Evolutionary conservation across 2,113 vertebrate genomes (phyloP).

Genomic region (Piprites chloris): DNA sequence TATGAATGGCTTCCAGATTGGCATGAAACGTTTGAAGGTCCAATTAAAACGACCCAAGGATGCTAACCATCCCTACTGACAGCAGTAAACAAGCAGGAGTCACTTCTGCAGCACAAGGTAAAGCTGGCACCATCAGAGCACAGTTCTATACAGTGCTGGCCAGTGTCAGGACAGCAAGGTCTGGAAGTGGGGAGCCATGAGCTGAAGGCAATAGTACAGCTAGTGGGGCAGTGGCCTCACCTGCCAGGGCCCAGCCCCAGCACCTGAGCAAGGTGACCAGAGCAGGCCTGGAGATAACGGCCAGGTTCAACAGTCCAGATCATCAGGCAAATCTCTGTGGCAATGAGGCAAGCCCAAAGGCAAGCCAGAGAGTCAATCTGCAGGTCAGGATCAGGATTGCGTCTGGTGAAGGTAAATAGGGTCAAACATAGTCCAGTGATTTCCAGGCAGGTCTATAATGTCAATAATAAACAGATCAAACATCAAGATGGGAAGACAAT

Average conservation of each 20-base stretch:
- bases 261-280: not conserved
- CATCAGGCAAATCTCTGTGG: not conserved
- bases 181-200: not conserved
- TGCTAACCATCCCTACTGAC: slow-evolving; percentile 95
- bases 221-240: not conserved
- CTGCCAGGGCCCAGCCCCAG: not conserved
- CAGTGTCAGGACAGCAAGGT: not conserved
- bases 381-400: not conserved
- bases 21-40: slow-evolving; percentile 98
- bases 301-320: not conserved
- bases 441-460: not conserved
- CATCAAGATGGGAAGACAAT: not conserved
- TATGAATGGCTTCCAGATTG: slow-evolving; percentile 99
- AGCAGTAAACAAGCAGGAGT: slow-evolving; percentile 68
- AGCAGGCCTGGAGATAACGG: not conserved
- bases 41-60: slow-evolving; percentile 98
- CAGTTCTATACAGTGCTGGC: not conserved
- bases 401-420: not conserved
- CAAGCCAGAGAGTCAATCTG: not conserved
- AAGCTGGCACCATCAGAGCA: not conserved
- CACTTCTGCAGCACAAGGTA: slow-evolving; percentile 85
- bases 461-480: not conserved
- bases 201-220: not conserved
- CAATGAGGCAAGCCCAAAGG: not conserved
- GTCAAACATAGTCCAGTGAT: not conserved